These are phyloP conservation scores for Dynastes tityus DNA, from an alignment of 2,888 invertebrate genomes.

Conservation along the genomic window DNA sequence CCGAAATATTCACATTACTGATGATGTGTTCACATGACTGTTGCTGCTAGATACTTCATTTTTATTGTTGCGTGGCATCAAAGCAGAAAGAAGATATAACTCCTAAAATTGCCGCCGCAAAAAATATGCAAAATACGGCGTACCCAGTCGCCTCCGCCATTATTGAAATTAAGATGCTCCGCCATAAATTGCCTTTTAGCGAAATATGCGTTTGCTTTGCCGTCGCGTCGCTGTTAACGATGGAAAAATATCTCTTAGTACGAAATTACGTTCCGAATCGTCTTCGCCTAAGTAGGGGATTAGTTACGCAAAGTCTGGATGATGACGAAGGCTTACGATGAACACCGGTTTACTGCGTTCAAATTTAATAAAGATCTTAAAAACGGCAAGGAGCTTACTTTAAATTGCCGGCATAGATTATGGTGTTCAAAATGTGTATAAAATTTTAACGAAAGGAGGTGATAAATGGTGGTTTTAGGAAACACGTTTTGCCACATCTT, in stretches of 20 bases:
- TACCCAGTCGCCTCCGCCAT: slow-evolving; percentile 18
- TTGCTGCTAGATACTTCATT: neutral
- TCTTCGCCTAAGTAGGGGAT: too few species aligned
- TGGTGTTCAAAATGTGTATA: too few species aligned
- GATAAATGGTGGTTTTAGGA: too few species aligned
- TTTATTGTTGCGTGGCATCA: neutral
- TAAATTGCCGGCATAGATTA: too few species aligned
- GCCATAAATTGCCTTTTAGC: slow-evolving; percentile 13
- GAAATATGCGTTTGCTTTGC: slow-evolving; percentile 1
- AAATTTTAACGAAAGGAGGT: neutral
- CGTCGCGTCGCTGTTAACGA: neutral
- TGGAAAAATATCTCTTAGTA: neutral
- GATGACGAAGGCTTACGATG: too few species aligned
- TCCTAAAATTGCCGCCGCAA: neutral
- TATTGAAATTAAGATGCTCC: slow-evolving; percentile 29
- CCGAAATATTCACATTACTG: too few species aligned
- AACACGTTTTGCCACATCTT: too few species aligned
- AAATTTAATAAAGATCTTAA: too few species aligned
- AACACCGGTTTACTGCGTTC: too few species aligned
- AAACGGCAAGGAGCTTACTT: too few species aligned
- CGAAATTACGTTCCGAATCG: neutral
- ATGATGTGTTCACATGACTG: neutral
- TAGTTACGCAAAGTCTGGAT: too few species aligned
- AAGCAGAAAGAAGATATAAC: slow-evolving; percentile 20
- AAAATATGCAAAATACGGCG: slow-evolving; percentile 18